Conservation (phyloP, 30 jellyfish, hydroid and myxozoan species). For the Catostylus mosaicus region DNA sequence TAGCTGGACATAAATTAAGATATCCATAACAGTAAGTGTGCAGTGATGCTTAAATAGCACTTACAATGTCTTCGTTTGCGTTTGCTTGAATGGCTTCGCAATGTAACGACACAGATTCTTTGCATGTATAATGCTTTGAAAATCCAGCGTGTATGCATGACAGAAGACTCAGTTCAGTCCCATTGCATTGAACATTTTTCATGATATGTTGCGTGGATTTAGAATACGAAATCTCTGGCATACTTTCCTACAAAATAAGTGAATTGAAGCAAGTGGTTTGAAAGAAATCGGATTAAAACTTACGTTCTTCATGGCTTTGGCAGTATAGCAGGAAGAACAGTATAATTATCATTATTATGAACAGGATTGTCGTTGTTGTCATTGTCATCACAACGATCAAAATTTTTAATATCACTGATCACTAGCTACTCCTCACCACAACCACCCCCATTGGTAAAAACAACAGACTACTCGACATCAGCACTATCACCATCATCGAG, state of each 20-base stretch:
- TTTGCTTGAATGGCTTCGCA: background rate
- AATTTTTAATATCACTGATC: too few species aligned
- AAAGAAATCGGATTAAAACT: too few species aligned
- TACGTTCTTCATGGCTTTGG: too few species aligned
- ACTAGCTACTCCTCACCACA: too few species aligned
- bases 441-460: too few species aligned
- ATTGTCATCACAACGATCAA: too few species aligned
- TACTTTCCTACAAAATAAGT: slow-evolving; percentile 6
- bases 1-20: too few species aligned
- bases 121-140: slow-evolving; percentile 34
- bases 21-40: too few species aligned
- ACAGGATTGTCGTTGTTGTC: background rate
- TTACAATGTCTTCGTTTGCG: background rate
- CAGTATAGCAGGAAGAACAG: too few species aligned
- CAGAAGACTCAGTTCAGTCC: slow-evolving; percentile 51
- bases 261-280: too few species aligned
- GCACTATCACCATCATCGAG: too few species aligned
- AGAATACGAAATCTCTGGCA: background rate
- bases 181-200: slow-evolving; percentile 58
- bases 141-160: slow-evolving; percentile 70
- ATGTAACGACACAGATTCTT: slow-evolving; percentile 24
- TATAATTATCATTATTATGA: background rate
- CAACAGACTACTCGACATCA: too few species aligned
- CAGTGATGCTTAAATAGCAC: background rate
- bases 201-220: slow-evolving; percentile 8